Evolutionary conservation across 2,797 vertebrate species (phyloP), one percentile per base, ranked within the genome.

Genomic region (Lagodon rhomboides): DNA sequence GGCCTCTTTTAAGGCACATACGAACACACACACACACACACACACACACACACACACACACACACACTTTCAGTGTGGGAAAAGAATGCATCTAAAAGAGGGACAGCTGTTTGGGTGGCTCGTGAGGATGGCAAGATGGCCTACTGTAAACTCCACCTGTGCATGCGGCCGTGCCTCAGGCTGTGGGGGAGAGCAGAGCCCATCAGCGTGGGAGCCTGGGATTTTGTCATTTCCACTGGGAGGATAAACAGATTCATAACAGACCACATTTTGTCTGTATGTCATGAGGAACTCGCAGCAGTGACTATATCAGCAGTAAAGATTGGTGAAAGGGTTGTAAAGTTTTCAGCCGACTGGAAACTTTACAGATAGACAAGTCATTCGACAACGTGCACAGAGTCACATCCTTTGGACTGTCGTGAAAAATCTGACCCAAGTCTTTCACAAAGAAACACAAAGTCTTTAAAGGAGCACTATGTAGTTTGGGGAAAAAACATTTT

Each of bases 81-180:
- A 93, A 97, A 96, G 96, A 96, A 94, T 95, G 96, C 91, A 86
- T 94, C 84, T 95, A 73, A 97, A 97, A 95, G 95, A 94, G 93
- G 96, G 97, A 97, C 97, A 98, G 97, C 97, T 98, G 97, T 96
- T 98, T 96, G 93, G 94, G 92, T 96, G 90, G 96, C 94, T 95
- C 92, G 90, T 93, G 95, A 94, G 92, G 95, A 94, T 86, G 92
- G 88, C 83, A 94, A 90, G 95, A 94, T 91, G 94, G 87, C 80
- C 88, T 86, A 92, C 93, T 90, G 92, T 94, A 91, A 91, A 91
- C 84, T 91, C 91, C 92, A 93, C 90, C 92, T 92, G 92, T 89
- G 91, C 77, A 78, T 64, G 20, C 5, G 49, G 80, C 82, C 22
- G 4, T 12, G 85, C 90, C 91, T 73, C 54, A 53, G 92, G 93